Percentiles rank a stretch among this genome's conserved stretches.
Evolutionary conservation across 1,140 invertebrate genomes (phyloP).

Genomic region (Centruroides sculpturatus): DNA sequence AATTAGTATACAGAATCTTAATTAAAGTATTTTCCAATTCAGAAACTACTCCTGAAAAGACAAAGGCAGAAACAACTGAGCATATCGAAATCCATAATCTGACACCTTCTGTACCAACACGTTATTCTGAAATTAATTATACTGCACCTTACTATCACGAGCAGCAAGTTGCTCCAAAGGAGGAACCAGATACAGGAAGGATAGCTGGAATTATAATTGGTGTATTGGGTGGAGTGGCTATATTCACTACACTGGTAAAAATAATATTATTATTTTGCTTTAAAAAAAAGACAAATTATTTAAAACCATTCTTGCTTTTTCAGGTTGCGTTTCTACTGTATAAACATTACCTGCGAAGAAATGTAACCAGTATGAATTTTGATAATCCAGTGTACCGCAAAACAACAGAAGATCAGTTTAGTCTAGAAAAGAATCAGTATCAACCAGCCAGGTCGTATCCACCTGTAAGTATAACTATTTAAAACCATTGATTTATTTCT

Average conservation of each 20-base stretch:
- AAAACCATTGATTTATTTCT: too few relatives aligned
- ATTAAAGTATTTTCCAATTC: too few relatives aligned
- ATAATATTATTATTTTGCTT: neutral
- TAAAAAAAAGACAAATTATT: too few relatives aligned
- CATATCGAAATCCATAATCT: too few relatives aligned
- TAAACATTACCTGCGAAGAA: constrained; percentile 36
- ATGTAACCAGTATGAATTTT: constrained; percentile 91
- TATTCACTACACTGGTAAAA: constrained; percentile 8
- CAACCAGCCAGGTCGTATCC: constrained; percentile 19
- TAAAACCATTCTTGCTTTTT: neutral
- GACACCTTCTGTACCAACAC: too few relatives aligned
- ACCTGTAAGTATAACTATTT: constrained; percentile 20
- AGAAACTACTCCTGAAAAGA: too few relatives aligned
- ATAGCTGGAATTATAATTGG: constrained; percentile 15
- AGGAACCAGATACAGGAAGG: constrained; percentile 4
- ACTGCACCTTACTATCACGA: too few relatives aligned
- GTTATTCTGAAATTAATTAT: too few relatives aligned
- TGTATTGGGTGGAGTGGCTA: constrained; percentile 3
- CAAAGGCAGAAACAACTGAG: too few relatives aligned
- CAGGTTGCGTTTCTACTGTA: constrained; percentile 14
- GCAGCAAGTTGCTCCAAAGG: too few relatives aligned
- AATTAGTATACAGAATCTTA: too few relatives aligned
- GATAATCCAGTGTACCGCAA: constrained; percentile 97
- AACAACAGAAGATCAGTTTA: constrained; percentile 52
- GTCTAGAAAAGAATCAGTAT: constrained; percentile 29